Conservation (phyloP, 2,113 vertebrate genomes). For the Pungitius pungitius region DNA sequence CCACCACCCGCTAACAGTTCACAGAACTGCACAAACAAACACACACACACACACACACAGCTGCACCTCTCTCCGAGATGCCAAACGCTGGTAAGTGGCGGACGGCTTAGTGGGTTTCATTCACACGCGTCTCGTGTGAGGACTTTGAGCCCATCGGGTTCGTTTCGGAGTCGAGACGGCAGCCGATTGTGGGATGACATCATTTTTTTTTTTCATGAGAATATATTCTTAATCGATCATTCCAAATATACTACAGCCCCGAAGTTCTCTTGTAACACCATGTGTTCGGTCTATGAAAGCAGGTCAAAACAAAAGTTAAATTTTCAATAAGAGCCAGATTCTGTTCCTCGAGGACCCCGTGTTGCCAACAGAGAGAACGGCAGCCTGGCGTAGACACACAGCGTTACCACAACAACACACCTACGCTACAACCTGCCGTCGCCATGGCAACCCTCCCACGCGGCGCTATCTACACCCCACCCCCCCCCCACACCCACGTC, state of each 20-base stretch:
- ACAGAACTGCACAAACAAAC: no score
- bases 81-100: neutral
- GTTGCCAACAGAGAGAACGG: constrained; percentile 48
- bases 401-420: constrained; percentile 69
- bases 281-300: neutral
- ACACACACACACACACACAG: neutral
- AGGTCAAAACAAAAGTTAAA: neutral
- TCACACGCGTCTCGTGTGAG: neutral
- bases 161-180: no score
- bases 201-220: neutral
- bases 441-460: constrained; percentile 72
- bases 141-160: neutral
- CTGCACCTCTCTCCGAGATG: neutral
- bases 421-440: constrained; percentile 72
- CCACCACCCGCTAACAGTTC: no score
- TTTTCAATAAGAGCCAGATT: neutral
- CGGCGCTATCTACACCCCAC: constrained; percentile 59
- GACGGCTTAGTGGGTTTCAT: neutral
- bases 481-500: constrained; percentile 12
- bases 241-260: neutral
- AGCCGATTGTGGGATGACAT: neutral
- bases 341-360: neutral
- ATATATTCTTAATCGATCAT: neutral
- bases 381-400: constrained; percentile 27
- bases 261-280: neutral